phyloP scores from a whole-genome alignment of 2,797 vertebrate genomes.

The Carcharodon carcharias region DNA sequence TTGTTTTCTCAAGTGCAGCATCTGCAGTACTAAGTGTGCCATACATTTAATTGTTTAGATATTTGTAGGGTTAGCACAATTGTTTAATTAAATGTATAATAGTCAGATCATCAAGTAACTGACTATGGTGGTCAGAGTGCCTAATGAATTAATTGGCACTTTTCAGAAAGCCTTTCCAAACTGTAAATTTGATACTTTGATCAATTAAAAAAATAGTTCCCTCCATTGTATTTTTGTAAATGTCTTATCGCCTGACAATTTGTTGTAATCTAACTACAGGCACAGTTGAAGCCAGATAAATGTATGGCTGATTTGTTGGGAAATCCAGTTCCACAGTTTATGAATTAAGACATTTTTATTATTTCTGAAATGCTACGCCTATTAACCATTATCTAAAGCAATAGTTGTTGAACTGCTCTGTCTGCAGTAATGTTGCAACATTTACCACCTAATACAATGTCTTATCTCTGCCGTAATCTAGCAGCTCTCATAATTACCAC shows the following conservation, averaged over 20 bases:
- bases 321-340: constrained; percentile 2
- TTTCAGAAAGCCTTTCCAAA: neutral
- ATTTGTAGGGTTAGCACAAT: constrained; percentile 20
- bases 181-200: neutral
- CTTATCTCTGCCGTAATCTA: constrained; percentile 1
- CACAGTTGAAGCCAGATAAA: neutral
- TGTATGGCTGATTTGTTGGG: neutral
- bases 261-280: neutral
- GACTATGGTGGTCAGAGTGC: neutral
- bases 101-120: constrained; percentile 34
- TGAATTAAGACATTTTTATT: neutral
- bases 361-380: neutral
- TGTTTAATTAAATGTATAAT: constrained; percentile 37
- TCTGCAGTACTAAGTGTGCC: neutral
- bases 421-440: constrained; percentile 7
- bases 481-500: constrained; percentile 7
- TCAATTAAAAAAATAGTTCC: neutral
- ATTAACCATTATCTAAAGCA: neutral
- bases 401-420: constrained; percentile 22
- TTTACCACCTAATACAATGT: constrained; percentile 18
- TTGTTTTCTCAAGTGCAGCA: constrained; percentile 27
- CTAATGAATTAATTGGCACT: neutral
- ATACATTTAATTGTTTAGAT: constrained; percentile 30
- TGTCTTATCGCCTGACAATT: neutral
- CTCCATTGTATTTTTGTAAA: neutral